Evolutionary conservation across 2,888 invertebrate species (phyloP), one percentile per base, ranked within the genome.

Genomic region (Xestia ashworthii): DNA sequence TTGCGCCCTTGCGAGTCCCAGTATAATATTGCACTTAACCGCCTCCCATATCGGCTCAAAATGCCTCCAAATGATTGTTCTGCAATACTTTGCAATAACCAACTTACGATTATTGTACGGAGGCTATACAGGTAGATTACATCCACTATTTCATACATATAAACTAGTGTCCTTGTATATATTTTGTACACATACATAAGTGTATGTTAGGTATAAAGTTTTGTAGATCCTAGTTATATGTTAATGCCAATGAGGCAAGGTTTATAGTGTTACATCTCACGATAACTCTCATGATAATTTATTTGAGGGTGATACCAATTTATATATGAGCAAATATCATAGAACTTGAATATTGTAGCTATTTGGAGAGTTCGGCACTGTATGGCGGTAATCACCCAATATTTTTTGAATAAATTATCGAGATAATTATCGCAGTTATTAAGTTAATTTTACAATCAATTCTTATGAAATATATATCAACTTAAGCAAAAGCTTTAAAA

Each of bases 161-260:
- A 60, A 77, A 76, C 70, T 73, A 53, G 64, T 81, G 78, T 85
- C 71, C 79, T 85, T 88, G 89, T 89, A 86, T 77, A 88, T 89
- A 87, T 67, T 81, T 70, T 68, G 60, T 78, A 80, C 67, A 78
- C 79, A 81, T 77, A 80, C 78, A 65, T 79, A 62, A 65, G 75
- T 76, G 89, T 88, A 84, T 78, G 85, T 87, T 87, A 86, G 87
- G 19, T 79, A 65, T 84, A 82, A 82, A 68, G 71, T 82, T 88
- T 82, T 80, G 80, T 87, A 87, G 87, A 83, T 81, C 74, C 41
- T 87, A 88, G 87, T 80, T 81, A 64, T 85, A 62, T 76, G 25
- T 76, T 86, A 87, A 81, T 87, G 79, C 81, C 78, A 81, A 82
- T 76, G 88, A 88, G 88, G 88, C 87, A 81, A 86, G 74, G 67